phyloP scores from a whole-genome alignment of 2,888 invertebrate species.

The Chalcosyrphus nemorum region DNA sequence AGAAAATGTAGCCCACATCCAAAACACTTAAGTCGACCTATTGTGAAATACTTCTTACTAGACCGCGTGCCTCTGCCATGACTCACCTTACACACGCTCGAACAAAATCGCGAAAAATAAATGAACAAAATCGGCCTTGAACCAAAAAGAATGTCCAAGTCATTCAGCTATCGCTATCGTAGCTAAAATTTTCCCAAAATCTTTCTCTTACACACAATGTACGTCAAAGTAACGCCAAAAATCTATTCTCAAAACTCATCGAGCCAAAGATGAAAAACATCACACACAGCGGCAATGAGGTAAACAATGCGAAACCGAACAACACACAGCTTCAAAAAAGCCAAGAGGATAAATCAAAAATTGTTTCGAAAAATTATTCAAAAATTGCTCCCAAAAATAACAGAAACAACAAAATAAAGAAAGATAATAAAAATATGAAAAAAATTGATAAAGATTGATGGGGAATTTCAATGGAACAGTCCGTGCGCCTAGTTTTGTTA shows the following conservation, averaged over 20 bases:
- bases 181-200: not conserved
- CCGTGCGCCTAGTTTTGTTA: not conserved
- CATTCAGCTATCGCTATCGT: not conserved
- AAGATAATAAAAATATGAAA: conserved; percentile 16
- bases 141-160: not conserved
- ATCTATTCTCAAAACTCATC: not conserved
- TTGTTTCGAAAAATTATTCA: conserved; percentile 22
- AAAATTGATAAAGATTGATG: conserved; percentile 62
- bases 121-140: not conserved
- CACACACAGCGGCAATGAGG: not conserved
- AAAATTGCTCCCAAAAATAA: conserved; percentile 6
- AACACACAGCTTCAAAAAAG: not conserved
- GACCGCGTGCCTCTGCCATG: not conserved
- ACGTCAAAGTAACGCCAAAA: conserved; percentile 9
- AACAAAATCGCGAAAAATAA: not conserved
- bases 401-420: no score
- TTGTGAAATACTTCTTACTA: no score
- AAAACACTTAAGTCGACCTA: no score
- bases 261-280: not conserved
- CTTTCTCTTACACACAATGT: conserved; percentile 17
- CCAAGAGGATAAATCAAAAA: not conserved
- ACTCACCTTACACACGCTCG: not conserved
- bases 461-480: conserved; percentile 28
- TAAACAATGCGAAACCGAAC: conserved; percentile 1
- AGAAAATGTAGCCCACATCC: no score